Evolutionary conservation across 2,888 invertebrate species (phyloP), one percentile per base, ranked within the genome.

Genomic region (Cerceris rybyensis): DNA sequence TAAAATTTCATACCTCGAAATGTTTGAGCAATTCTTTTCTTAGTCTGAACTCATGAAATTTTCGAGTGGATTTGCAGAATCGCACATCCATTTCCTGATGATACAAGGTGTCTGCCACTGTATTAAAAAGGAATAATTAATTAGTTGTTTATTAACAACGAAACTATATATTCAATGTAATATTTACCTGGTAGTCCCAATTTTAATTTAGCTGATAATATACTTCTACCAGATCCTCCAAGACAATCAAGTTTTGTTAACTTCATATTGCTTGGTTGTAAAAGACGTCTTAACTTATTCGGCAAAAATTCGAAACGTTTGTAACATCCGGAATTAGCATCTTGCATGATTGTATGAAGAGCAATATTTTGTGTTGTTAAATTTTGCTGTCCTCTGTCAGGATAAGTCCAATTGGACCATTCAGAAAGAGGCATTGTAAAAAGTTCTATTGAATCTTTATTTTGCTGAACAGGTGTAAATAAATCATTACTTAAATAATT

Each of bases 321-420:
- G 11, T 57, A 59, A 60, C 16, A 49, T 11, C 55, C 57, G 9
- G 52, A 14, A 7, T 50, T 50, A 14, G 5, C 9, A 7, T 54
- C 7, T 42, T 7, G 7, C 2, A 42, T 68, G 16, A 64, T 64
- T 41, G 13, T 46, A 0, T 16, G 8, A 7, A 39, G 9, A 39
- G 9, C 13, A 7, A 54, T 2, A 46, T 50, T 42, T 7, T 43
- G 14, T 11, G 63, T 55, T 43, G 54, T 14, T 14, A n/a, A 2
- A 17, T 14, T 16, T 9, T 11, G 6, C 13, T 59, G 7, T 14
- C n/a, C 17, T 8, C 71, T 59, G 17, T 43, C 55, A 8, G 77
- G n/a, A 67, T 85, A 84, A 6, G 73, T 82, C 91, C 91, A 91
- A 42, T 90, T 80, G 14, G 91, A 90, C 91, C 91, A 91, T 49